Evolutionary conservation across 2,113 vertebrate genomes (phyloP), one percentile per base, ranked within the genome.

Genomic region (Oxygymnocypris stewartii): DNA sequence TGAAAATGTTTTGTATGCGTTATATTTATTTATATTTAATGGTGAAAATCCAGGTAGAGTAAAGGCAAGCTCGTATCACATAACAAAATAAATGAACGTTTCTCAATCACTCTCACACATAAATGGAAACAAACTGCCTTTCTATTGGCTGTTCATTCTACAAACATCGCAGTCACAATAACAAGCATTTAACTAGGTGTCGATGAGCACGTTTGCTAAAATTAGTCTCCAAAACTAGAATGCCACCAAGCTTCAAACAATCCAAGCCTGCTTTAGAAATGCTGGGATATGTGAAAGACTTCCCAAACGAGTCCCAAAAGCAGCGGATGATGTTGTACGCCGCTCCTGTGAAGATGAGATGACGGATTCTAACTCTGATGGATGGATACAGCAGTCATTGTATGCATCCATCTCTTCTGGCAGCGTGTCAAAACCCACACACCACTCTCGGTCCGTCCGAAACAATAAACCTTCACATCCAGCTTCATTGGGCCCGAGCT

Each of bases 391-490:
- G 87, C 79, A 71, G 42, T 84, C 90, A 88, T 86, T 85, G 89
- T 89, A 88, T 78, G 79, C 89, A 90, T 91, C 89, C 87, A 91
- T 92, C 91, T 90, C 88, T 83, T 79, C 89, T 92, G 90, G 90
- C 89, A 85, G 88, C 75, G 69, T 85, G 85, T 89, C 89, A 90
- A 87, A 89, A 61, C 78, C 84, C 76, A 84, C 79, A 74, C 85
- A 84, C 76, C 71, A 76, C 75, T 71, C 85, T 87, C 87, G 73
- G 79, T 87, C 89, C 87, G 91, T 92, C 91, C 85, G 51, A 87
- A 90, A 89, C 89, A 91, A 92, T 92, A 91, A 92, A 90, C 88
- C 87, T 81, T 91, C 89, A 89, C 85, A 90, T 91, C 78, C 88
- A 90, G 88, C 90, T 91, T 91, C 90, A 92, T 91, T 90, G 90